Base-by-base conservation (phyloP, 2,797 vertebrate genomes). In the Rhadinocentrus ornatus region DNA sequence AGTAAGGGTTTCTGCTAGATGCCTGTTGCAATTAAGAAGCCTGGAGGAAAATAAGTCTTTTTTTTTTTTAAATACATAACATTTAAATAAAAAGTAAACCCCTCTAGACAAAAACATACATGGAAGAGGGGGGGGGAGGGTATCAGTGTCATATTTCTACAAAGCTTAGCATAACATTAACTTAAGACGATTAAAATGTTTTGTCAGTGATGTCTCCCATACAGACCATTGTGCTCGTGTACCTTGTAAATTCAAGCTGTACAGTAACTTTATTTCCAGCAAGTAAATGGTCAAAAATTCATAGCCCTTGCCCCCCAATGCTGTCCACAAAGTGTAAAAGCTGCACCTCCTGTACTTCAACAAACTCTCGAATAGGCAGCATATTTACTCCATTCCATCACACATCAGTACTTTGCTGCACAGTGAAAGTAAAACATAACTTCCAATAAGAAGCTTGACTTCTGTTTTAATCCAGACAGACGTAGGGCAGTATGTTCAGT, bases 401-500 rank as follows among this genome's bases (percentile, higher is more conserved):
- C 32, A 60, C 35, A 20, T 44, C 6, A 18, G 18, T 16, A 46
- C 31, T 13, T 22, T 27, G 26, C 56, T 22, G 15, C 8, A 56
- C 9, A 18, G 27, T 16, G 44, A 77, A 65, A 34, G 48, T 61
- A 26, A 39, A n/a, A 59, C 13, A 3, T 16, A 54, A 35, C 34
- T 20, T 69, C 50, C 39, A 15, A 69, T 54, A 24, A 68, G 56
- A 70, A 66, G 48, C n/a, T 39, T 1, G 1, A 61, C 18, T 7
- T 22, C 18, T 7, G 69, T 50, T 67, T 97, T 94, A 98, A 90
- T 99, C 97, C 91, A 99, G 93, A 92, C 96, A 97, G 91, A 98
- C 96, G 22, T 99, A 99, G 77, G 98, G 98, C 93, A 97, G 94
- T 90, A 99, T 95, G 90, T 97, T 95, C 87, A 99, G 87, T 84